Conservation (phyloP, 2,888 invertebrate species). For the Aquatica leii region DNA sequence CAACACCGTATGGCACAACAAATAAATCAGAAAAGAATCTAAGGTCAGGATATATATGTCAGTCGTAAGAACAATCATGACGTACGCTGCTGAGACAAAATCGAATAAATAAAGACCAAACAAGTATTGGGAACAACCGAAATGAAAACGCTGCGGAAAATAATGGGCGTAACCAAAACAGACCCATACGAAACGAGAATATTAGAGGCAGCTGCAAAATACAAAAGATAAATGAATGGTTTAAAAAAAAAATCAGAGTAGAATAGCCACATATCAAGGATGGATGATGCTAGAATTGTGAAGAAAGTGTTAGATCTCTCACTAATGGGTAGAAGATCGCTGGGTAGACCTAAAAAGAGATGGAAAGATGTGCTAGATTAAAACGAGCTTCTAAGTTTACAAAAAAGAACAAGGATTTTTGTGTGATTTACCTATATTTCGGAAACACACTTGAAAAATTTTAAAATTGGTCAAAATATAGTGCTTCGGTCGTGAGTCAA, state of each 20-base stretch:
- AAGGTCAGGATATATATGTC: constrained; percentile 5
- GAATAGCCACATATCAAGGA: too few species aligned
- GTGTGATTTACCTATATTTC: too few species aligned
- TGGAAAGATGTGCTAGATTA: too few species aligned
- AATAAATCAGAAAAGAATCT: background rate
- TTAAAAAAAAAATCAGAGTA: background rate
- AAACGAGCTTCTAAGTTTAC: too few species aligned
- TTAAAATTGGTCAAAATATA: too few species aligned
- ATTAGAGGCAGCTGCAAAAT: background rate
- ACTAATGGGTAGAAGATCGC: too few species aligned
- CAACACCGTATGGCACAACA: background rate
- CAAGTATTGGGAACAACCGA: background rate
- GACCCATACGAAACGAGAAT: background rate
- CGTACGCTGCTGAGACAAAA: background rate
- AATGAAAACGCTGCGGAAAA: background rate
- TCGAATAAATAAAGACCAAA: background rate
- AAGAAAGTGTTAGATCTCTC: too few species aligned
- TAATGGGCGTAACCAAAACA: background rate
- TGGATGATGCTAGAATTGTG: too few species aligned
- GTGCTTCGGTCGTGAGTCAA: too few species aligned
- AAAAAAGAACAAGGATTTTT: too few species aligned
- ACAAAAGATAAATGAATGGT: background rate
- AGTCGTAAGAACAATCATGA: constrained; percentile 5
- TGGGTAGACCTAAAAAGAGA: too few species aligned
- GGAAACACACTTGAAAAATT: too few species aligned